Conservation (phyloP, 2,113 vertebrate species). For the Prinia subflava region DNA sequence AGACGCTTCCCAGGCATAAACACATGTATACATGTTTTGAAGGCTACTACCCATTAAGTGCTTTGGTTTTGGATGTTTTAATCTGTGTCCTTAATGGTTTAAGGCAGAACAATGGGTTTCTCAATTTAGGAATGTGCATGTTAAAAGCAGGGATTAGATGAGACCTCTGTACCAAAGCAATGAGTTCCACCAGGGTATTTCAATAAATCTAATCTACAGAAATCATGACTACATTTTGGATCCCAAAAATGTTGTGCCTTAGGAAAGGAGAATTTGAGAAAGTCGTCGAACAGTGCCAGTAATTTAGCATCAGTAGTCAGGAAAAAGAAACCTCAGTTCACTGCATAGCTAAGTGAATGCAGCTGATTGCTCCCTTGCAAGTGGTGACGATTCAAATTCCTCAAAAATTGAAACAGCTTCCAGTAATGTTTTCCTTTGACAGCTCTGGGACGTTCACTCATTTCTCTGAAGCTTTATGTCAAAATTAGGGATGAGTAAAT, state of each 20-base stretch:
- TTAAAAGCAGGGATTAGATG: neutral
- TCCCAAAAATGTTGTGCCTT: neutral
- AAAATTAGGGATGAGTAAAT: neutral
- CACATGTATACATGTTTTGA: neutral
- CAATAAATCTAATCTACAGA: neutral
- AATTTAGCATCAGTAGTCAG: neutral
- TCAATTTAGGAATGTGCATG: neutral
- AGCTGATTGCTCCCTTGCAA: neutral
- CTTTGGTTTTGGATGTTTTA: neutral
- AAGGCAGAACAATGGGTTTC: slow-evolving; percentile 4
- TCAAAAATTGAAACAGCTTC: slow-evolving; percentile 2
- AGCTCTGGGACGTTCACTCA: neutral
- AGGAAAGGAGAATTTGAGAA: neutral
- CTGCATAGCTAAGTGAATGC: neutral
- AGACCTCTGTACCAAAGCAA: neutral
- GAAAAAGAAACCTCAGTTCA: neutral
- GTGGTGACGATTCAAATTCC: neutral
- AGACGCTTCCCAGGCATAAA: neutral
- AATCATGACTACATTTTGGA: neutral
- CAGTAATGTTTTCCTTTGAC: neutral
- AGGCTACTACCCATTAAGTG: neutral
- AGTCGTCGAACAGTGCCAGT: neutral
- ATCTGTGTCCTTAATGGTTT: neutral
- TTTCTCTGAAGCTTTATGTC: neutral
- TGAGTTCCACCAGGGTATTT: neutral